Evolutionary conservation across 37 sponge, comb jelly and placozoan genomes (phyloP), one percentile per base, ranked within the genome.

Genomic region (Petrosia ficiformis): DNA sequence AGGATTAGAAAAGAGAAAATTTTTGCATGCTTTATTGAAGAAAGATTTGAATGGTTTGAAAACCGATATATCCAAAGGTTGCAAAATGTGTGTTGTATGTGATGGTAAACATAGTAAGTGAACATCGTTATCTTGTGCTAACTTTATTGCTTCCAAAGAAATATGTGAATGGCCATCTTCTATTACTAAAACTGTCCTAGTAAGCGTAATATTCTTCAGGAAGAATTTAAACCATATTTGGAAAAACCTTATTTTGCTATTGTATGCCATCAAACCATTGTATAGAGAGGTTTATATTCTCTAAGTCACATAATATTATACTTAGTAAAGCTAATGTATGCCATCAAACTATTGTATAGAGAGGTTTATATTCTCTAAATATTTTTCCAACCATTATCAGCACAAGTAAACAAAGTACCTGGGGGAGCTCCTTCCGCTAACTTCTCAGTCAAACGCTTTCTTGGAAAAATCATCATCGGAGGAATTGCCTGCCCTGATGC

Each of bases 81-180:
- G 87, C 1, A 86, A 76, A 39, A 86, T 74, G 32, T 86, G 87
- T 0, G 71, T 86, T 2, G 72, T 75, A 44, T 86, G 87, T 0
- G 81, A 41, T n/a, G 87, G 87, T 0, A 80, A 40, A 32, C 76
- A 86, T 28, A 86, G 65, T 8, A 86, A 32, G 54, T 86, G 56
- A 0, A 86, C 80, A 69, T 57, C 76, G 80, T 80, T 86, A 19
- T 34, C 44, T 24, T 68, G 52, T 8, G 80, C 81, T 43, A 80
- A 60, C 67, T 86, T 79, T 60, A 84, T 76, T 30, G 77, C 33
- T 24, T 77, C 67, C 4, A 80, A 70, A 10, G 79, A 72, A 28
- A 78, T 41, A 41, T 79, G 87, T 3, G 86, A 80, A 60, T 86
- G 87, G 34, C 80, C 77, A 75, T 86, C 77, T 41, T 44, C 19